Evolutionary conservation across 2,888 invertebrate species (phyloP).

Genomic region (Eulithis testata): DNA sequence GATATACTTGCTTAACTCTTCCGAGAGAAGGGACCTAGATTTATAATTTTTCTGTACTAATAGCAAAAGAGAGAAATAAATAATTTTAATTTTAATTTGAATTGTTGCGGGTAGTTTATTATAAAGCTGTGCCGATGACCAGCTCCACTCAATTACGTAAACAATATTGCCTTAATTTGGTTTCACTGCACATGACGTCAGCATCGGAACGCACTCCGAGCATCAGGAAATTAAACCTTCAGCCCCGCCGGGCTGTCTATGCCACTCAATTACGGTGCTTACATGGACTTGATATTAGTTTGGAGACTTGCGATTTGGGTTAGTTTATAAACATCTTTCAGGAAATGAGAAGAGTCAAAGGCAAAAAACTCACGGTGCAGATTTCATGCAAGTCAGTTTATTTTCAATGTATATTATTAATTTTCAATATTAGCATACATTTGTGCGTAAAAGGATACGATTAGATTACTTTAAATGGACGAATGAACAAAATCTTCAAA

Average conservation of each 20-base stretch:
- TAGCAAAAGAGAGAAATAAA: no score
- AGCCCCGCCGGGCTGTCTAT: constrained; percentile 38
- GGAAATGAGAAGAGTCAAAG: not conserved
- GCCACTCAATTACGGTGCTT: constrained; percentile 44
- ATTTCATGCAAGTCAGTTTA: no score
- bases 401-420: no score
- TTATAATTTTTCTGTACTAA: no score
- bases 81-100: no score
- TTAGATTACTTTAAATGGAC: no score
- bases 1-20: no score
- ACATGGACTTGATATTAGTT: constrained; percentile 35
- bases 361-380: not conserved
- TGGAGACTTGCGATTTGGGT: constrained; percentile 29
- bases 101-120: no score
- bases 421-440: no score
- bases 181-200: constrained; percentile 28
- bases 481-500: constrained; percentile 13
- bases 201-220: constrained; percentile 24
- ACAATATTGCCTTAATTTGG: constrained; percentile 24
- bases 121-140: no score
- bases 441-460: no score
- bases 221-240: constrained; percentile 43
- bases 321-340: not conserved
- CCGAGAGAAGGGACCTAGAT: no score
- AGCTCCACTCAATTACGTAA: constrained; percentile 18